Base-by-base conservation (phyloP, 2,113 vertebrate genomes). In the Microcebus lehilahytsara region DNA sequence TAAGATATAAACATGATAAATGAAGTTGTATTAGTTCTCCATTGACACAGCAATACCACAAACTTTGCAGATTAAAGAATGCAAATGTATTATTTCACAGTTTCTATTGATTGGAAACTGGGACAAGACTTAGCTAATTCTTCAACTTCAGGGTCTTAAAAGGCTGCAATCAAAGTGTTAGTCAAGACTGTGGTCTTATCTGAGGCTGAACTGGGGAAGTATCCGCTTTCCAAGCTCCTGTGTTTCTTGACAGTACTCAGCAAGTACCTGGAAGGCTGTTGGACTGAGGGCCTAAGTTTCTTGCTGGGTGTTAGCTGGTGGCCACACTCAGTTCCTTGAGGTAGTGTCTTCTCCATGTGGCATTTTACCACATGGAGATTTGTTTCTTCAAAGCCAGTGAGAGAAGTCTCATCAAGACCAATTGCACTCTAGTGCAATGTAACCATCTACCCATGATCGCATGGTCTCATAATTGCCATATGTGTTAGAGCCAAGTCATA, bases 241-340 rank as follows among this genome's bases (percentile, higher is more conserved):
- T 27, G 4, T 5, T 60, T 75, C 62, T 81, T 49, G 20, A 53
- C 3, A n/a, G 7, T 20, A 25, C 27, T 58, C 1, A 37, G 10
- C 9, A 37, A 92, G n/a, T 40, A n/a, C 1, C 4, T 60, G 2
- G 20, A 79, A 64, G 49, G 3, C 5, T 95, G 3, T 9, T 72
- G 30, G 4, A 25, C 22, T 40, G 25, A 86, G 8, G 12, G 25
- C 14, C 17, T 86, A 20, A 42, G 30, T 12, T 87, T 51, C 1
- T 12, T 60, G 1, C 19, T 80, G 17, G 12, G 6, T 74, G 1
- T 40, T 40, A 22, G 6, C 12, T 58, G 12, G 20, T n/a, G 7
- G 22, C 11, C n/a, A 16, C 0, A 1, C 7, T 60, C 6, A 51
- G 1, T 53, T 58, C 9, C 23, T 85, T 49, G 0, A 17, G 40